These are phyloP conservation scores for Mallotus villosus DNA, from an alignment of 2,797 vertebrate species.

Conservation along the genomic window DNA sequence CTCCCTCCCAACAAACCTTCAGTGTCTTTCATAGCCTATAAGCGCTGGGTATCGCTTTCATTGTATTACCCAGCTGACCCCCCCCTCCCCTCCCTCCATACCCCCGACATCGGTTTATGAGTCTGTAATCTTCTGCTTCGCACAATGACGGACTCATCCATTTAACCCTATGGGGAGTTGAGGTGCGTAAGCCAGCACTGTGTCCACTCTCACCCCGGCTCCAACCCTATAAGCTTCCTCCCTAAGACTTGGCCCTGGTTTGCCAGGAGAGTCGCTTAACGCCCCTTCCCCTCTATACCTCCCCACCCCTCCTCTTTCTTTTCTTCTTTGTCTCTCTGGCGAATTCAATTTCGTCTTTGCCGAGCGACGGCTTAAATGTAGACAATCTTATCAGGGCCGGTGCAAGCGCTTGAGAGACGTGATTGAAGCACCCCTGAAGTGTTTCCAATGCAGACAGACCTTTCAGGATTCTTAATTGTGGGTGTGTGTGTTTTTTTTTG, in stretches of 20 bases:
- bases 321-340: constrained; percentile 73
- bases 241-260: constrained; percentile 65
- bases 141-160: constrained; percentile 72
- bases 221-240: constrained; percentile 66
- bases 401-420: constrained; percentile 74
- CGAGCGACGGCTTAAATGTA: constrained; percentile 74
- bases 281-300: constrained; percentile 17
- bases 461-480: constrained; percentile 77
- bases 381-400: constrained; percentile 80
- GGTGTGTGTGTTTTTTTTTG: constrained; percentile 20
- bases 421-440: constrained; percentile 76
- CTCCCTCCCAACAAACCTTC: constrained; percentile 47
- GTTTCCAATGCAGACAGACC: constrained; percentile 74
- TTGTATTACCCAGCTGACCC: constrained; percentile 71
- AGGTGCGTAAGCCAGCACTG: constrained; percentile 27
- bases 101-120: constrained; percentile 78
- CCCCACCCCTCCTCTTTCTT: constrained; percentile 59
- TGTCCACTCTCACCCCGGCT: constrained; percentile 25
- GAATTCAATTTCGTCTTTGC: constrained; percentile 81
- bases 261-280: constrained; percentile 45
- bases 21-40: constrained; percentile 60
- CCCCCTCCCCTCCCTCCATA: too few relatives aligned
- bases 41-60: constrained; percentile 68
- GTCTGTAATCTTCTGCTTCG: constrained; percentile 74
- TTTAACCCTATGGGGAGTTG: constrained; percentile 65